phyloP scores from a whole-genome alignment of 1,140 invertebrate genomes.

The Drosophila prosaltans region DNA sequence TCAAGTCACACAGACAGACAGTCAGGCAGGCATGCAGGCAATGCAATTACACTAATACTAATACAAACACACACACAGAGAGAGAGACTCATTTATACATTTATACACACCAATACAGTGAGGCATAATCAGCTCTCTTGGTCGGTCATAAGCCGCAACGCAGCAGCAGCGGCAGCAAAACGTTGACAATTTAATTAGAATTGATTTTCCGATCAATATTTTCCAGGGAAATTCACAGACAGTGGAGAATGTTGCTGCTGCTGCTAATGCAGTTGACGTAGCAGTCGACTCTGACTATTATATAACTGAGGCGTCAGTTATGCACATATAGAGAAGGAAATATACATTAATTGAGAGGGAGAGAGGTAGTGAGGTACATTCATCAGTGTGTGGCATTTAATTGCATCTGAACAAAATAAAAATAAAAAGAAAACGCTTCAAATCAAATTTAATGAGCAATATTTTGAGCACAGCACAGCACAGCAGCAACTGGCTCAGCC shows the following conservation, averaged over 20 bases:
- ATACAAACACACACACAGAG: not conserved
- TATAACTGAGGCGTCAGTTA: constrained; percentile 30
- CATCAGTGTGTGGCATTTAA: constrained; percentile 61
- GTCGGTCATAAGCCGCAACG: constrained; percentile 29
- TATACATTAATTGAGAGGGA: not conserved
- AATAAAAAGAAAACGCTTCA: not conserved
- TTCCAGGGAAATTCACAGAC: constrained; percentile 77
- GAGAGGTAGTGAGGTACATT: constrained; percentile 17
- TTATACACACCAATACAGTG: constrained; percentile 25
- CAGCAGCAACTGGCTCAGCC: constrained; percentile 1
- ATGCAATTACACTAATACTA: constrained; percentile 58
- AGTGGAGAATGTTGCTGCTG: constrained; percentile 23
- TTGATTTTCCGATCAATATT: constrained; percentile 81
- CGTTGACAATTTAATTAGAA: constrained; percentile 81
- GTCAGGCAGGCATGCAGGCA: constrained; percentile 14
- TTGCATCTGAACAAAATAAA: constrained; percentile 38
- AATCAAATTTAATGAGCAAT: constrained; percentile 66
- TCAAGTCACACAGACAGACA: constrained; percentile 43
- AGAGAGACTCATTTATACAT: no score
- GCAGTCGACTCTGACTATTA: constrained; percentile 24
- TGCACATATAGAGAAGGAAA: not conserved
- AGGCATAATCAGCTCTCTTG: constrained; percentile 67
- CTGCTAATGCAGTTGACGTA: constrained; percentile 31
- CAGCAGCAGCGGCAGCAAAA: constrained; percentile 43
- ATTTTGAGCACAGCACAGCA: constrained; percentile 22